A percentile compares a stretch with the other conserved stretches of the same genome.
Evolutionary conservation across 1,140 invertebrate genomes (phyloP).

Genomic region (Drosophila insularis): DNA sequence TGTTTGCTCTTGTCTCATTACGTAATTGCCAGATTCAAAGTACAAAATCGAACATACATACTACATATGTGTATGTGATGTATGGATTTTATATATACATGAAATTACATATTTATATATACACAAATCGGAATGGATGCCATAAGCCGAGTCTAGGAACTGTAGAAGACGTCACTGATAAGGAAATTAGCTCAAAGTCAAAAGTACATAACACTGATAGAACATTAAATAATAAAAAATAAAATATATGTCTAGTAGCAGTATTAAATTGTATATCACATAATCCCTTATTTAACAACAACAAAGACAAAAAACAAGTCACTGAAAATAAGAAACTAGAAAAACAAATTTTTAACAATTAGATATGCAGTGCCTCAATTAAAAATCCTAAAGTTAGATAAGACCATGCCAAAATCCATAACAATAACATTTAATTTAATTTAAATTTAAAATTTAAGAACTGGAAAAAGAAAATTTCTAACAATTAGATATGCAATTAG

Average conservation of each 20-base stretch:
- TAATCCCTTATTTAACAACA: slow-evolving; percentile 8
- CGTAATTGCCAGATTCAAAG: slow-evolving; percentile 33
- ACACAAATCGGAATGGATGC: slow-evolving; percentile 4
- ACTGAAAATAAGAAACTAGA: too few species aligned
- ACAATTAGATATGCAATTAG: background rate
- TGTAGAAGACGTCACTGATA: slow-evolving; percentile 67
- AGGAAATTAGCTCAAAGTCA: slow-evolving; percentile 59
- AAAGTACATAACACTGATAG: slow-evolving; percentile 53
- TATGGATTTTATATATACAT: slow-evolving; percentile 1
- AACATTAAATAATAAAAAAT: background rate
- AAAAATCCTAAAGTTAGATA: too few species aligned
- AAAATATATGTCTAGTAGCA: background rate
- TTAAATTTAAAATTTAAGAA: background rate
- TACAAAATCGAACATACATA: slow-evolving; percentile 13
- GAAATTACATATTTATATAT: background rate
- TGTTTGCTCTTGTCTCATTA: slow-evolving; percentile 20
- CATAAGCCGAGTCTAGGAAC: slow-evolving; percentile 33
- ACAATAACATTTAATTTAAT: background rate
- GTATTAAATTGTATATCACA: slow-evolving; percentile 2
- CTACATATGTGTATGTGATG: too few species aligned
- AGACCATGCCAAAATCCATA: background rate
- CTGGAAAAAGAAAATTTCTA: background rate
- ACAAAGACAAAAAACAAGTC: slow-evolving; percentile 19
- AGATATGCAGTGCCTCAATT: too few species aligned
- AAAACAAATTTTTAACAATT: background rate